Conservation (phyloP, 2,888 invertebrate genomes). For the Trichogramma dendrolimi region DNA sequence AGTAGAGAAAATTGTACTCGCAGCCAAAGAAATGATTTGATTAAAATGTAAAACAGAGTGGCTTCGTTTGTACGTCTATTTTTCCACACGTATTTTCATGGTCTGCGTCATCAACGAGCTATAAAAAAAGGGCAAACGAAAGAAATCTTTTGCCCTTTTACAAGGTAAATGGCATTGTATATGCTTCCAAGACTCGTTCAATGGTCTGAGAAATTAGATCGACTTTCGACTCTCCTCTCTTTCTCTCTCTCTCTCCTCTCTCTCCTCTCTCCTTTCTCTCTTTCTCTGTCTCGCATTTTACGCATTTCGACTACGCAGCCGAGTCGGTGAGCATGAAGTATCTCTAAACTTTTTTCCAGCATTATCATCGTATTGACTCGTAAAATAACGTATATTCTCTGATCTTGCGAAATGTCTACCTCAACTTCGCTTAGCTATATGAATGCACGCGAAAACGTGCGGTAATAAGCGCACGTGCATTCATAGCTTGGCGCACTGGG, state of each 20-base stretch:
- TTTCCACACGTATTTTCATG: slow-evolving; percentile 41
- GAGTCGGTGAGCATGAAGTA: no score
- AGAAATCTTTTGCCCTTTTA: slow-evolving; percentile 36
- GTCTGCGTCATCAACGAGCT: slow-evolving; percentile 39
- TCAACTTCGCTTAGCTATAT: no score
- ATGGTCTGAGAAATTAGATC: slow-evolving; percentile 54
- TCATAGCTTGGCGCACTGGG: no score
- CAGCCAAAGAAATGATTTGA: slow-evolving; percentile 49
- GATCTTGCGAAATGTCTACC: no score
- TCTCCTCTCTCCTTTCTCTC: slow-evolving; percentile 6
- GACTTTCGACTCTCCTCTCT: slow-evolving; percentile 50
- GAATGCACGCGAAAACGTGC: no score
- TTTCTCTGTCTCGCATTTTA: not conserved
- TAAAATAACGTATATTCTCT: no score
- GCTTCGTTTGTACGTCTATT: slow-evolving; percentile 49
- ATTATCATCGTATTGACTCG: no score
- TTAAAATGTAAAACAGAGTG: slow-evolving; percentile 50
- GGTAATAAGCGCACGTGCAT: no score
- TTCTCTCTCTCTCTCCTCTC: slow-evolving; percentile 14
- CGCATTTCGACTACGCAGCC: slow-evolving; percentile 2
- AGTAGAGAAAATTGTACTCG: not conserved
- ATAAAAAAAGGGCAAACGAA: slow-evolving; percentile 42
- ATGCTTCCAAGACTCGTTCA: slow-evolving; percentile 41
- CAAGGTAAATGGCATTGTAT: slow-evolving; percentile 49
- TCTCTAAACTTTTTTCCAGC: no score